phyloP scores from a whole-genome alignment of 2,888 invertebrate genomes.

The Acrobeloides nanus region DNA sequence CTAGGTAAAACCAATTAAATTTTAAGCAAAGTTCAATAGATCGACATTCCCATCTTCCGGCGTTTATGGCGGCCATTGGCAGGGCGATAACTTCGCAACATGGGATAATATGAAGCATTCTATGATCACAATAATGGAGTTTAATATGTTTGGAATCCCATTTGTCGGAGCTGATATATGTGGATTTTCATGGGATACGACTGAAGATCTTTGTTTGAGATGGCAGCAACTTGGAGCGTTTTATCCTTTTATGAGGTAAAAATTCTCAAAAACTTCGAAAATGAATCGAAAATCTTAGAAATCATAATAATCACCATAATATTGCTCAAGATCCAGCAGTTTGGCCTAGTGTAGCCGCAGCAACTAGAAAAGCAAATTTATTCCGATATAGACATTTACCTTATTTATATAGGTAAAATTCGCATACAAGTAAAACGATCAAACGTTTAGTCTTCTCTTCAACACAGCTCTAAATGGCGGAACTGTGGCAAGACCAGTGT shows the following conservation, averaged over 20 bases:
- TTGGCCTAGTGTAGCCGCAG: constrained; percentile 35
- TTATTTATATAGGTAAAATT: constrained; percentile 36
- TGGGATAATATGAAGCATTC: constrained; percentile 67
- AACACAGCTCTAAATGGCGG: constrained; percentile 31
- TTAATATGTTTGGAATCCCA: constrained; percentile 48
- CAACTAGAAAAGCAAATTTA: constrained; percentile 29
- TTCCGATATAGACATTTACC: constrained; percentile 37
- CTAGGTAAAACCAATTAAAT: too few species aligned
- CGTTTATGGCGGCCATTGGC: constrained; percentile 66
- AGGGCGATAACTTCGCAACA: constrained; percentile 70
- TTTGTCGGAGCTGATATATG: constrained; percentile 55
- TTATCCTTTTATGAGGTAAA: constrained; percentile 59
- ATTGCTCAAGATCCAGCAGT: constrained; percentile 35
- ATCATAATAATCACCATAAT: constrained; percentile 27
- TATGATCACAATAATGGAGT: constrained; percentile 39
- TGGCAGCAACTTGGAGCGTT: constrained; percentile 66
- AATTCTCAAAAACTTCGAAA: too few species aligned
- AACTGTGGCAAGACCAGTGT: constrained; percentile 42
- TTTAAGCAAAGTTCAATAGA: too few species aligned
- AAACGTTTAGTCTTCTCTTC: constrained; percentile 39
- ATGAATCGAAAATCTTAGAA: too few species aligned
- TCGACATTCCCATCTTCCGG: constrained; percentile 54
- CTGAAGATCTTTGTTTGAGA: constrained; percentile 22
- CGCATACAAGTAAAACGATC: too few species aligned
- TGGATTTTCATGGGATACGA: constrained; percentile 54